Base-by-base conservation (phyloP, 2,888 invertebrate genomes). In the Drosophila paucipuncta region DNA sequence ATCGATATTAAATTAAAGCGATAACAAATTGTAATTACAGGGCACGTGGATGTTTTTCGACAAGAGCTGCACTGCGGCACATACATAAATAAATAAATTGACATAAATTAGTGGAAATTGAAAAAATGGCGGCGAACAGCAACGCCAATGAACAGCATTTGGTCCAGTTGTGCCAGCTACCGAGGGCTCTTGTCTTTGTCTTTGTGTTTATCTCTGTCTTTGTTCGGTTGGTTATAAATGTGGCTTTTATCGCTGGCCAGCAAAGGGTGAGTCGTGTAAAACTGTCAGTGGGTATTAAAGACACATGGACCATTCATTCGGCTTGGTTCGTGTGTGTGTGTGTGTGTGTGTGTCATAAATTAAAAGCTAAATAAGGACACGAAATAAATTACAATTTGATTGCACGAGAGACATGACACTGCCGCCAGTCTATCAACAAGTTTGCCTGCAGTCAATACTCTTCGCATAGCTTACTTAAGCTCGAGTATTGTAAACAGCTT, bases 11-110 rank as follows among this genome's bases (percentile, higher is more conserved):
- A 87, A 88, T 87, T 87, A 87, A 87, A 79, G 65, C 89, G 90
- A 87, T 88, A 90, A 85, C 89, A 90, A 90, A 86, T 90, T 87
- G 86, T 85, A 88, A 88, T 90, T 90, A 90, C 75, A 50, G 60
- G 68, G 62, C 82, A 63, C 65, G 67, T 39, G 69, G 33, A 50
- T 41, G 73, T 82, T 85, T 85, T 85, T 72, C 52, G 62, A 43
- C 49, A 66, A 39, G 55, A 52, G 59, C 59, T 41, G 68, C 72
- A 70, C 35, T 69, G 66, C 49, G 72, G 55, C 58, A 82, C 77
- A 85, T 4, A 18, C 55, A 55, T 90, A 86, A 88, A 86, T 87
- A 88, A 75, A 76, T 80, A 79, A 89, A 90, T 90, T 90, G 86
- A 87, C 90, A 88, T 90, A 83, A 90, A 90, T 90, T 83, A 88